phyloP scores from a whole-genome alignment of 1,140 invertebrate species.

The Calephelis nemesis region DNA sequence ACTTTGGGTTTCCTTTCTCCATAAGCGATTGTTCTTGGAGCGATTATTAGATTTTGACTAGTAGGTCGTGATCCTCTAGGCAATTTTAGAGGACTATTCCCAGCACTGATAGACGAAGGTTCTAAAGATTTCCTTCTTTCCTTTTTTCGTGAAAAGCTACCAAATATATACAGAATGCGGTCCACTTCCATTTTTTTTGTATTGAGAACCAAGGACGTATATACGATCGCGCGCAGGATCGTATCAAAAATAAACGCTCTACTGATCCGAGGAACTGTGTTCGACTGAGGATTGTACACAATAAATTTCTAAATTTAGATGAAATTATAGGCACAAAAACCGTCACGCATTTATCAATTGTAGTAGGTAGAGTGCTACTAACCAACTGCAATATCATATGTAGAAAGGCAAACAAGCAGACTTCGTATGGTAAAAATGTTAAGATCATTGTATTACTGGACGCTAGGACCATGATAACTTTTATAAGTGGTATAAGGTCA shows the following conservation, averaged over 20 bases:
- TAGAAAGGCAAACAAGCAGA: too few species aligned
- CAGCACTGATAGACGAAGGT: constrained; percentile 64
- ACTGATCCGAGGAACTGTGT: constrained; percentile 28
- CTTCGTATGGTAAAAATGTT: too few species aligned
- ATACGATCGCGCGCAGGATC: constrained; percentile 2
- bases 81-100: constrained; percentile 60
- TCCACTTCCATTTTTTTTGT: constrained; percentile 78
- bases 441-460: too few species aligned
- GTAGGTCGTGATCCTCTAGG: constrained; percentile 40
- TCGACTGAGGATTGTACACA: constrained; percentile 39
- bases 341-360: background rate
- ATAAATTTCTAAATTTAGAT: background rate
- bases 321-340: too few species aligned
- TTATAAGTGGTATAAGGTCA: too few species aligned
- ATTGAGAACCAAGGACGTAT: background rate
- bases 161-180: constrained; percentile 81
- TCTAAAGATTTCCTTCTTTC: constrained; percentile 73
- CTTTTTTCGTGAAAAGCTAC: constrained; percentile 80
- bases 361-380: background rate
- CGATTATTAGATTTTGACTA: constrained; percentile 50
- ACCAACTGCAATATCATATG: too few species aligned
- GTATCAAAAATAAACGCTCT: constrained; percentile 53
- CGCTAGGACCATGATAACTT: too few species aligned
- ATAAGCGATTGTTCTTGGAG: constrained; percentile 56
- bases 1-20: constrained; percentile 39